phyloP scores from a whole-genome alignment of 2,797 vertebrate genomes.

The Tokudaia tokunoshimensis region DNA sequence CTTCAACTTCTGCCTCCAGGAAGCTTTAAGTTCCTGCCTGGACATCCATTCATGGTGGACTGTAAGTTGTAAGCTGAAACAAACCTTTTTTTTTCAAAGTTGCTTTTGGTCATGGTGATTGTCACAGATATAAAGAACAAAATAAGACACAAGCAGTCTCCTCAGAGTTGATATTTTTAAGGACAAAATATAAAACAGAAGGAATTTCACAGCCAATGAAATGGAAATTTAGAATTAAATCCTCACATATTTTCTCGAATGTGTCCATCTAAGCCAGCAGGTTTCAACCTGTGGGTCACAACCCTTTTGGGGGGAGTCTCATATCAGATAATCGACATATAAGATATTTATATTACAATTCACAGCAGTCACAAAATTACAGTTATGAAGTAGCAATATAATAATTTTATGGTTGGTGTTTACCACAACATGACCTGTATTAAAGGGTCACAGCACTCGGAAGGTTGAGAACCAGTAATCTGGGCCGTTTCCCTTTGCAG shows the following conservation, averaged over 20 bases:
- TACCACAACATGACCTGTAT: background rate
- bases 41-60: background rate
- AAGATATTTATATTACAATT: background rate
- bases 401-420: background rate
- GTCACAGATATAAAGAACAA: background rate
- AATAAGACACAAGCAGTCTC: background rate
- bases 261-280: background rate
- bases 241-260: background rate
- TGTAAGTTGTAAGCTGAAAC: background rate
- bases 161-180: background rate
- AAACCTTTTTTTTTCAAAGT: background rate
- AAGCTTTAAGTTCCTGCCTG: background rate
- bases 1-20: background rate
- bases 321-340: background rate
- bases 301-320: background rate
- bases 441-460: background rate
- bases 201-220: background rate
- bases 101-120: background rate
- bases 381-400: background rate
- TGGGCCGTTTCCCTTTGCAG: background rate
- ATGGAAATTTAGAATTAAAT: background rate
- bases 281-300: background rate
- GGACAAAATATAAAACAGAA: constrained; percentile 12
- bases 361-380: background rate
- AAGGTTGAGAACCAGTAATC: background rate